phyloP scores from a whole-genome alignment of 1,140 invertebrate species.

The Zaprionus inermis region DNA sequence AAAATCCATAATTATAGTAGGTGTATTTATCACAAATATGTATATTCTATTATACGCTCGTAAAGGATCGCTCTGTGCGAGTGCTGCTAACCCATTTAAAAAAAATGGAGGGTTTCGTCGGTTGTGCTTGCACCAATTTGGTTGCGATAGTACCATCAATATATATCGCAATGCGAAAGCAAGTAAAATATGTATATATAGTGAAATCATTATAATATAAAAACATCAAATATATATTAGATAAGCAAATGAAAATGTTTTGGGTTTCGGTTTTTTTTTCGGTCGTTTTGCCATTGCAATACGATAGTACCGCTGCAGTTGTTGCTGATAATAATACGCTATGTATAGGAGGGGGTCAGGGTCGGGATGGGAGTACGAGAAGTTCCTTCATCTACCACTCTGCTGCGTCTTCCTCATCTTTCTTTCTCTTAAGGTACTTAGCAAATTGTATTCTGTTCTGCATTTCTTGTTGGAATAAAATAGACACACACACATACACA shows the following conservation, averaged over 20 bases:
- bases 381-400: not conserved
- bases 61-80: slow-evolving; percentile 2
- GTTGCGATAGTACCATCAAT: not conserved
- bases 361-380: no score
- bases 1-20: slow-evolving; percentile 38
- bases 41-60: slow-evolving; percentile 63
- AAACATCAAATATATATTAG: not conserved
- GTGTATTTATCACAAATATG: slow-evolving; percentile 71
- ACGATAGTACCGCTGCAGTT: not conserved
- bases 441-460: slow-evolving; percentile 10
- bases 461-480: slow-evolving; percentile 37
- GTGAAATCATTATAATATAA: not conserved
- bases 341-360: not conserved
- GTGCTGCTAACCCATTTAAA: not conserved
- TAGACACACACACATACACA: slow-evolving; percentile 25
- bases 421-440: slow-evolving; percentile 18
- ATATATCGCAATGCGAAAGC: not conserved
- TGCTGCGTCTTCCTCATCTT: slow-evolving; percentile 7
- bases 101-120: not conserved
- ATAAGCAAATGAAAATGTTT: not conserved
- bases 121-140: not conserved
- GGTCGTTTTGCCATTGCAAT: not conserved
- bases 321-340: not conserved
- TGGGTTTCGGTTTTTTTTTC: slow-evolving; percentile 2
- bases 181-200: not conserved